Base-by-base conservation (phyloP, 2,797 vertebrate genomes). In the Hoplostethus atlanticus region DNA sequence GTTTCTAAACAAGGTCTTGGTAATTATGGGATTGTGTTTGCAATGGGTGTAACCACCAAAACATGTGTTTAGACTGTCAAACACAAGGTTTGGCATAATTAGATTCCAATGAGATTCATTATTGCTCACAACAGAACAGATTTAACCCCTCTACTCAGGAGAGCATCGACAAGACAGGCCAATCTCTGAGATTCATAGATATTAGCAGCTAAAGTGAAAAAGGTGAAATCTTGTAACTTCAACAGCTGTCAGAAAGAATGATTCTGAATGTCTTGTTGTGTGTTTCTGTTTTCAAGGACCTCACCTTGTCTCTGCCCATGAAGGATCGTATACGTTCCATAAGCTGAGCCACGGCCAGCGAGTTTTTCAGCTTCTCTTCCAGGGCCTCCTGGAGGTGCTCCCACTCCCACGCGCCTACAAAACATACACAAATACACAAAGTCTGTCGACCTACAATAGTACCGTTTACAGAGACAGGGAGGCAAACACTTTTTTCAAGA, bases 341-440 rank as follows among this genome's bases (percentile, higher is more conserved):
- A 42, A 99, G 95, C 71, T 96, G 90, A 57, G 95, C 94, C 81
- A 95, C 95, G 34, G 96, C 95, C 46, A 96, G 94, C 17, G 94
- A 85, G 90, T 96, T 96, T 84, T 96, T 96, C 89, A 99, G 64
- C 89, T 97, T 99, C 90, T 96, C 96, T 80, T 93, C 96, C 83
- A 98, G 87, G 15, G 96, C 95, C 71, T 97, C 96, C 93, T 99
- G 96, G 21, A 99, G 88, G 81, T 86, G 94, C 56, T 98, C 96
- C 97, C 97, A 99, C 76, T 97, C 96, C 89, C 96, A 96, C 84
- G 96, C 96, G 84, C 97, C 98, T 99, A 73, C 65, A 80, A 79
- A 84, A 89, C 63, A 90, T 70, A 71, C 75, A 92, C 67, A 89
- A 66, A 79, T 71, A 87, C 71, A 73, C 68, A 4, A 46, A 87